A percentile compares a stretch with the other conserved stretches of the same genome.
These are phyloP conservation scores for Poeciliopsis infans DNA, from an alignment of 2,797 vertebrate species.

Conservation along the genomic window DNA sequence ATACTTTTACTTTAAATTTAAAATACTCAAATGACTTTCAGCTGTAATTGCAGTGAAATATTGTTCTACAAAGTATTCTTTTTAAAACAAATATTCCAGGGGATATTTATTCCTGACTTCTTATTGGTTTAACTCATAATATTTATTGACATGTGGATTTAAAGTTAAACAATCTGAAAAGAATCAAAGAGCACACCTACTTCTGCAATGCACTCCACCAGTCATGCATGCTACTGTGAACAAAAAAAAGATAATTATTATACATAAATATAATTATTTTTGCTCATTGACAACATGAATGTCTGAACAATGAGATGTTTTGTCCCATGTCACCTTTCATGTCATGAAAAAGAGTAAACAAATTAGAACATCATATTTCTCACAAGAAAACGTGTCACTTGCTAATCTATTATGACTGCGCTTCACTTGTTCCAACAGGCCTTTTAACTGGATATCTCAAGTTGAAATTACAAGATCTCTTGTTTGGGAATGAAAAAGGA, in stretches of 20 bases:
- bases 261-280: background rate
- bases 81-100: background rate
- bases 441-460: slow-evolving; percentile 66
- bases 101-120: background rate
- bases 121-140: background rate
- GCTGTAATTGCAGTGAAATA: background rate
- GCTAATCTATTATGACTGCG: slow-evolving; percentile 49
- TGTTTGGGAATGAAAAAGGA: slow-evolving; percentile 64
- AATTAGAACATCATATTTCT: slow-evolving; percentile 51
- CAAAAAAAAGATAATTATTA: too few relatives aligned
- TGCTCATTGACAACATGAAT: background rate
- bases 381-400: slow-evolving; percentile 32
- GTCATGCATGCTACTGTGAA: background rate
- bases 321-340: slow-evolving; percentile 24
- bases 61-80: background rate
- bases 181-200: background rate
- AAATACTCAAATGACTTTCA: background rate
- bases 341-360: slow-evolving; percentile 52
- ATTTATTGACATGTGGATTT: background rate
- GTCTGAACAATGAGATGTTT: slow-evolving; percentile 15
- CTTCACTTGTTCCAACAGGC: slow-evolving; percentile 60
- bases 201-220: background rate
- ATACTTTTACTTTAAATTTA: background rate
- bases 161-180: background rate
- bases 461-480: slow-evolving; percentile 59